A percentile compares a stretch with the other conserved stretches of the same genome.
Conservation (phyloP, 2,888 invertebrate species). For the Eilema sororculum region DNA sequence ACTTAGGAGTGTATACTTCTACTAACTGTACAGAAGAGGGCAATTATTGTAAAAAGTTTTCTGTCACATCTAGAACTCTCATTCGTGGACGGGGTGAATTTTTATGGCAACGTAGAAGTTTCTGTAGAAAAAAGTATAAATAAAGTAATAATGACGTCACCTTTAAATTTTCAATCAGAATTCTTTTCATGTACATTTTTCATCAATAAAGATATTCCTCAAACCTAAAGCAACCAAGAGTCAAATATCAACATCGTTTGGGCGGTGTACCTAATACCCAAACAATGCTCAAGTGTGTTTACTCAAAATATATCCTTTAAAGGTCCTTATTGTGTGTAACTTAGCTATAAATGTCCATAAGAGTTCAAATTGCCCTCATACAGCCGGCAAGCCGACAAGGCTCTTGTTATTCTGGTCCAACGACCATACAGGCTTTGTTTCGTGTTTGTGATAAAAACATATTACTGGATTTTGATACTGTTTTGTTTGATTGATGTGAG, state of each 20-base stretch:
- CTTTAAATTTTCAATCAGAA: neutral
- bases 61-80: neutral
- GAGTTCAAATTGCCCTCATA: constrained; percentile 72
- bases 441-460: constrained; percentile 77
- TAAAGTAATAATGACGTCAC: neutral
- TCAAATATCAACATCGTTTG: constrained; percentile 67
- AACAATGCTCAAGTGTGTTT: constrained; percentile 80
- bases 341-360: constrained; percentile 71
- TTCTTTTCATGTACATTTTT: neutral
- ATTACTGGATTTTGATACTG: constrained; percentile 65
- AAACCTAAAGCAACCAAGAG: constrained; percentile 22
- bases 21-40: neutral
- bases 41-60: neutral
- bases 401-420: constrained; percentile 64
- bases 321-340: constrained; percentile 65
- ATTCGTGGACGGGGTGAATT: neutral
- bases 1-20: neutral
- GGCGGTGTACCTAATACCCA: constrained; percentile 55
- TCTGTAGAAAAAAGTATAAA: neutral
- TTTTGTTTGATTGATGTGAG: constrained; percentile 80
- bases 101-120: neutral
- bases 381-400: constrained; percentile 62
- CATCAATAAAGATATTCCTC: constrained; percentile 15
- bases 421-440: constrained; percentile 61
- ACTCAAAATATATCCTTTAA: constrained; percentile 80